Evolutionary conservation across 64 coral and sea anemone genomes (phyloP).

Genomic region (Montipora foliosa): DNA sequence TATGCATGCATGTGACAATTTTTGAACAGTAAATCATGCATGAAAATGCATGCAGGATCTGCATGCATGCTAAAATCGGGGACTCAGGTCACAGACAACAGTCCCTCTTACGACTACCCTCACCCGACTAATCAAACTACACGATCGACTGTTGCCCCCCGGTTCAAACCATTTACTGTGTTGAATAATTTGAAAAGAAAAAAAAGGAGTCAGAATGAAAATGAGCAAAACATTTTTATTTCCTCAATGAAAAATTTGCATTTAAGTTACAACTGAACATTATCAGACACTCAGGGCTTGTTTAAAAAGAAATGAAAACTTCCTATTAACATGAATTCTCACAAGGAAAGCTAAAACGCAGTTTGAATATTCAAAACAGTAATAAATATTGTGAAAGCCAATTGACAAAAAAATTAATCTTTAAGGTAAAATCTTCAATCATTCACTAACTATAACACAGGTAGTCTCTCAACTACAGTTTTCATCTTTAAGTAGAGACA

Average conservation of each 20-base stretch:
- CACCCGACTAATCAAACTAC: no score
- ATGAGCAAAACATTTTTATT: not conserved
- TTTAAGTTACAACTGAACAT: not conserved
- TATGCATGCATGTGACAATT: not conserved
- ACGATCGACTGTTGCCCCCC: no score
- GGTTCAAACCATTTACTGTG: constrained; percentile 1
- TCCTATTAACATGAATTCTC: not conserved
- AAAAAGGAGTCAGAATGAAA: not conserved
- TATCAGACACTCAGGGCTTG: not conserved
- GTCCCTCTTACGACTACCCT: no score
- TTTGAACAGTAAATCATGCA: not conserved
- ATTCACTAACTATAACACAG: no score
- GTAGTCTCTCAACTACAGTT: no score
- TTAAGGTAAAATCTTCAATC: no score
- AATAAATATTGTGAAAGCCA: not conserved
- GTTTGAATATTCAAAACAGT: not conserved
- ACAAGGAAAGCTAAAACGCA: constrained; percentile 3
- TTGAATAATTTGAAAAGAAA: not conserved
- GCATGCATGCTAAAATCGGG: not conserved
- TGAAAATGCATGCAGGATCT: constrained; percentile 1
- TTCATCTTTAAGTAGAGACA: constrained; percentile 1
- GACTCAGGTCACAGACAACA: not conserved
- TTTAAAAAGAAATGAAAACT: not conserved
- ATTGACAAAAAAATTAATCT: not conserved
- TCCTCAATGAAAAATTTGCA: constrained; percentile 2